Conservation (phyloP, 2,888 invertebrate genomes). For the Eupeodes latifasciatus region DNA sequence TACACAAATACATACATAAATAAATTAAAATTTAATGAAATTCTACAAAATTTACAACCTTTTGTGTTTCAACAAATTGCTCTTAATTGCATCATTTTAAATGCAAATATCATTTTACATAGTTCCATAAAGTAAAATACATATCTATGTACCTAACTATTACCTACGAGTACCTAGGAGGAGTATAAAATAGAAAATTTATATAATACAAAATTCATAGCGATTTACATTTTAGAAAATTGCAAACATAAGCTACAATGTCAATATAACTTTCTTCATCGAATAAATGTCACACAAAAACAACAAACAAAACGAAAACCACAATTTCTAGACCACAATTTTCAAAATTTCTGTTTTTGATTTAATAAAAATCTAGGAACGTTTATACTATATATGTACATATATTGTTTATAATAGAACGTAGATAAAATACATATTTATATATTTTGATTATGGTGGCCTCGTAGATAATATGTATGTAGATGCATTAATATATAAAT, state of each 20-base stretch:
- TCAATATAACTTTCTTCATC: slow-evolving; percentile 49
- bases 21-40: slow-evolving; percentile 47
- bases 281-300: slow-evolving; percentile 11
- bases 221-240: slow-evolving; percentile 67
- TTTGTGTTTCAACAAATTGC: slow-evolving; percentile 48
- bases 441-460: slow-evolving; percentile 20
- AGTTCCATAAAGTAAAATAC: not conserved
- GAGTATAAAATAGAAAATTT: no score
- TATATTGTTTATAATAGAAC: not conserved
- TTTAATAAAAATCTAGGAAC: slow-evolving; percentile 23
- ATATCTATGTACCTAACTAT: not conserved
- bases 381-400: not conserved
- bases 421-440: not conserved
- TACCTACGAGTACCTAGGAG: no score
- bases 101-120: slow-evolving; percentile 55
- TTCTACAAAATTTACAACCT: not conserved
- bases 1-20: not conserved
- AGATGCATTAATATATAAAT: not conserved
- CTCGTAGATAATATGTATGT: not conserved
- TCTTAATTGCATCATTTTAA: slow-evolving; percentile 70
- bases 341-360: slow-evolving; percentile 56
- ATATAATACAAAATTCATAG: slow-evolving; percentile 46
- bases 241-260: slow-evolving; percentile 43
- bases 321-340: slow-evolving; percentile 50
- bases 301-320: slow-evolving; percentile 15